Conservation (phyloP, 2,797 vertebrate species). For the Ataeniobius toweri region DNA sequence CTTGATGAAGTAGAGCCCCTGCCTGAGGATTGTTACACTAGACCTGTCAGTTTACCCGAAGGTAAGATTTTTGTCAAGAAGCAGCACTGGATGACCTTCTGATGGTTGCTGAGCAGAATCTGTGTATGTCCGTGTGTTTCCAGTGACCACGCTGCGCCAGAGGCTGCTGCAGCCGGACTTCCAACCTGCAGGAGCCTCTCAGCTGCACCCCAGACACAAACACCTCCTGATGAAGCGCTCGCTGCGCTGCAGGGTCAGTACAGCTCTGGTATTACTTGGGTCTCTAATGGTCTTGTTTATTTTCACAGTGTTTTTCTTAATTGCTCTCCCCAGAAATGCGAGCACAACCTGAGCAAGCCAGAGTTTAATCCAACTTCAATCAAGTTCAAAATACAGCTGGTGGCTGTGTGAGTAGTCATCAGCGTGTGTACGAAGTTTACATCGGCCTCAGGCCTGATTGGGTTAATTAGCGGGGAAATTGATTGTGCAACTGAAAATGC, state of each 20-base stretch:
- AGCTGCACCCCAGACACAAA: constrained; percentile 97
- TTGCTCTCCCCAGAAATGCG: constrained; percentile 88
- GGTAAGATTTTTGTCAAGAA: constrained; percentile 72
- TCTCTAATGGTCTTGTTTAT: neutral
- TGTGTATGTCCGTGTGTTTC: neutral
- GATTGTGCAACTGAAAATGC: constrained; percentile 7
- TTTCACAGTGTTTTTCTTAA: constrained; percentile 13
- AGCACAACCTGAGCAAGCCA: constrained; percentile 99
- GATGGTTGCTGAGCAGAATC: neutral
- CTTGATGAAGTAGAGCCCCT: constrained; percentile 96
- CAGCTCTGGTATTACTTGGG: neutral
- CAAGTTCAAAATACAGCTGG: constrained; percentile 99
- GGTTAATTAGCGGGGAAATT: constrained; percentile 14
- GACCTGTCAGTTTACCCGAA: constrained; percentile 94
- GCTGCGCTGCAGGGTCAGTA: constrained; percentile 91
- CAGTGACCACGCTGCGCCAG: constrained; percentile 96
- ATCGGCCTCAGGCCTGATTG: constrained; percentile 13
- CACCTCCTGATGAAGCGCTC: constrained; percentile 98
- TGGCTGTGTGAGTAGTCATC: constrained; percentile 92
- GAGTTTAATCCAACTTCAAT: constrained; percentile 99
- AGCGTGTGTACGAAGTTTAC: neutral
- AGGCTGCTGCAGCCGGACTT: constrained; percentile 96
- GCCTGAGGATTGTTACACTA: constrained; percentile 95
- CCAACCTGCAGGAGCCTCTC: constrained; percentile 92
- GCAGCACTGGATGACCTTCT: neutral